Percentiles rank a stretch among this genome's conserved stretches.
Evolutionary conservation across 2,797 vertebrate species (phyloP).

Genomic region (Smutsia temminckii): DNA sequence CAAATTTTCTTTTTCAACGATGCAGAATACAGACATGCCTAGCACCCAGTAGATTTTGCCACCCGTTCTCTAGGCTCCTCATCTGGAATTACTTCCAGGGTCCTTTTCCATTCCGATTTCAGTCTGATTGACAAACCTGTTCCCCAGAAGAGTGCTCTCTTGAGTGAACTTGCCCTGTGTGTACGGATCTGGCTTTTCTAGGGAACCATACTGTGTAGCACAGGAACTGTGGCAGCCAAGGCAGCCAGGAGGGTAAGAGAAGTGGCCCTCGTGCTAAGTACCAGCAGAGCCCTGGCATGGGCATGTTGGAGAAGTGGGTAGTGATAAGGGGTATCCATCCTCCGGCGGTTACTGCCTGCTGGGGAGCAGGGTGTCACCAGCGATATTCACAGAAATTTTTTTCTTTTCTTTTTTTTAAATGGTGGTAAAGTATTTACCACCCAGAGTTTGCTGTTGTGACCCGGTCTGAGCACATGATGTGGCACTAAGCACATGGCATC

Average conservation of each 20-base stretch:
- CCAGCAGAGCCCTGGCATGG: not conserved
- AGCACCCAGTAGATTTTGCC: not conserved
- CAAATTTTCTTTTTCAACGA: not conserved
- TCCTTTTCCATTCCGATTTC: not conserved
- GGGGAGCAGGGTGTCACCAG: not conserved
- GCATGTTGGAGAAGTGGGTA: fast-evolving
- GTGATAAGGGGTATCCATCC: not conserved
- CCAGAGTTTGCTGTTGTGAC: too few species aligned
- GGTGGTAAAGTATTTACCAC: too few species aligned
- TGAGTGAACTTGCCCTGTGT: not conserved
- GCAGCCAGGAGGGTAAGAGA: not conserved
- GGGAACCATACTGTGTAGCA: too few species aligned
- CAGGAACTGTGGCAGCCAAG: not conserved
- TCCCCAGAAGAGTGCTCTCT: not conserved
- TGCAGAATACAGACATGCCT: not conserved
- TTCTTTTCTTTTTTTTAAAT: too few species aligned
- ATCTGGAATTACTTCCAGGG: too few species aligned
- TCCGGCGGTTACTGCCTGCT: not conserved
- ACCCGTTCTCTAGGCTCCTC: not conserved
- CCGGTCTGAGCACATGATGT: too few species aligned
- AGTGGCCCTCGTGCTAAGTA: not conserved
- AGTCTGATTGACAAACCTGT: not conserved
- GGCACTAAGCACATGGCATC: not conserved
- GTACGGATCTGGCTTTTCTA: not conserved
- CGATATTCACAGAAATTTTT: not conserved